Base-by-base conservation (phyloP, 2,888 invertebrate genomes). In the Cantharis lateralis region DNA sequence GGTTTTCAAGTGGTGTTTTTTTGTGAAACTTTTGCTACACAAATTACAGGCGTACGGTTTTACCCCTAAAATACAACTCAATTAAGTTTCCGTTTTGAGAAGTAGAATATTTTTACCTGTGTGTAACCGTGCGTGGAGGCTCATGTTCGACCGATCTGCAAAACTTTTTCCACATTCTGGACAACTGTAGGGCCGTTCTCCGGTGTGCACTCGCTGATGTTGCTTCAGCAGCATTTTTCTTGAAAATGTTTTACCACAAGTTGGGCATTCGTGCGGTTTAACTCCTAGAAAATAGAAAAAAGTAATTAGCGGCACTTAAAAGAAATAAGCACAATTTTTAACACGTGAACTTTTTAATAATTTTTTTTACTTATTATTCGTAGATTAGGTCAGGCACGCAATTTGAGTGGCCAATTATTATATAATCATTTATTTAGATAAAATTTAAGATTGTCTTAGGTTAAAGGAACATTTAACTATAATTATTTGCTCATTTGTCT, bases 81-180 rank as follows among this genome's bases (percentile, higher is more conserved):
- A 71, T 16, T 16, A 18, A 28, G 16, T 61, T 18, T n/a, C 9
- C 10, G 11, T 18, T 70, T 20, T 62, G 18, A 61, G 11, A 10
- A 1, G 3, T 0, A 20, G 7, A 26, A 70, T 16, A 10, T 66
- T 75, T 72, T 79, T 79, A 92, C 93, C 93, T 78, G 95, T 94
- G 86, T 96, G 95, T 13, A 95, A 88, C 81, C 95, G 89, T 84
- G 95, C 92, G 86, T 95, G 95, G 10, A 95, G 89, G 16, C 94
- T 95, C 95, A 95, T 95, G 85, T 95, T 95, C 80, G 95, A 95
- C 77, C 95, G 89, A 87, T 95, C 95, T 0, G 95, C 95, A 84
- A 95, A 95, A 2, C 94, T 93, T 87, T 95, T 95, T 81, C 94
- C 94, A 84, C 95, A 95, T 82, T 94, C 93, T 24, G 93, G 91